A percentile compares a stretch with the other conserved stretches of the same genome.
phyloP scores from a whole-genome alignment of 2,888 invertebrate species.

The Lissonota sp. region DNA sequence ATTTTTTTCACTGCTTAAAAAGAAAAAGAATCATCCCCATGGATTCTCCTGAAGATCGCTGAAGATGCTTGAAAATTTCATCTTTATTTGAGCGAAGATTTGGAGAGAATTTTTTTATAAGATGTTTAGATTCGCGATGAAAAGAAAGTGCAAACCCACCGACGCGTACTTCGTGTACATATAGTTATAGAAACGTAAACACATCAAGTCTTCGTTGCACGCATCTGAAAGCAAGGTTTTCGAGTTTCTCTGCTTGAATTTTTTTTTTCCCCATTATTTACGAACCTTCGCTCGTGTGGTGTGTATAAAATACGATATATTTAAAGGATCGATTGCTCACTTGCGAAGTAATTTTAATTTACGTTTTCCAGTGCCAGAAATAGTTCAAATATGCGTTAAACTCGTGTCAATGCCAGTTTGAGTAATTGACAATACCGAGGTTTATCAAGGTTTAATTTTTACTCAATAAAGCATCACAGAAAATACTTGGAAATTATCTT shows the following conservation, averaged over 20 bases:
- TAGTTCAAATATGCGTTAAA: constrained; percentile 36
- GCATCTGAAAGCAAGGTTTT: constrained; percentile 22
- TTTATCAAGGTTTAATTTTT: constrained; percentile 17
- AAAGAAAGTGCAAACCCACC: constrained; percentile 14
- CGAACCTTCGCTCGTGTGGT: neutral
- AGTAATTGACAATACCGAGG: constrained; percentile 10
- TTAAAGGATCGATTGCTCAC: no score
- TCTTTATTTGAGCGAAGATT: neutral
- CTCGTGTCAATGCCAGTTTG: constrained; percentile 36
- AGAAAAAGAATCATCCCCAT: no score
- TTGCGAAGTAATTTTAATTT: neutral
- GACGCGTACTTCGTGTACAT: neutral
- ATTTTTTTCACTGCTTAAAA: no score
- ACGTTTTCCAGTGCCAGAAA: constrained; percentile 38
- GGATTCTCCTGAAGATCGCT: no score
- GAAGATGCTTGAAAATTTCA: neutral
- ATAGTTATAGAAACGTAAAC: constrained; percentile 21
- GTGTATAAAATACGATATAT: neutral
- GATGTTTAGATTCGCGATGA: neutral
- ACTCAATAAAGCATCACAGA: no score
- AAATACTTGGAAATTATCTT: no score
- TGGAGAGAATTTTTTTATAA: neutral
- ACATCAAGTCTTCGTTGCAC: constrained; percentile 21
- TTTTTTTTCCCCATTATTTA: neutral
- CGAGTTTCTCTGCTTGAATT: constrained; percentile 29